These are phyloP conservation scores for Poecilus cupreus DNA, from an alignment of 2,888 invertebrate genomes.

Conservation along the genomic window DNA sequence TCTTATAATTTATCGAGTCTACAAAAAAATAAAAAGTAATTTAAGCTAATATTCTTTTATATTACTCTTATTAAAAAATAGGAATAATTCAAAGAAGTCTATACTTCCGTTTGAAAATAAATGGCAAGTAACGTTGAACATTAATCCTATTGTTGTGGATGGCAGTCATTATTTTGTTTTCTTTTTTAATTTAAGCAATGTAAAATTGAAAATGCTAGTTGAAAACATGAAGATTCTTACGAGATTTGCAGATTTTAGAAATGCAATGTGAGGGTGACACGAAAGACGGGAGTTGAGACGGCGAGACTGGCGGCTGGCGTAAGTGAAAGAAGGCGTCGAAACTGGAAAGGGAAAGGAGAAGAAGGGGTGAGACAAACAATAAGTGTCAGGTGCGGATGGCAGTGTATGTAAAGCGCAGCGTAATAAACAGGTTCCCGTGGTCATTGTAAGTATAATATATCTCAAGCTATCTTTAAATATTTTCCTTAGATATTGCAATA, in stretches of 20 bases:
- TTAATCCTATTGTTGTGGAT: too few species aligned
- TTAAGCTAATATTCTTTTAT: too few species aligned
- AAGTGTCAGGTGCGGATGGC: constrained; percentile 34
- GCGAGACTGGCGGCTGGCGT: neutral
- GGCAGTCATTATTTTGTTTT: too few species aligned
- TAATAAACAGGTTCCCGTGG: constrained; percentile 49
- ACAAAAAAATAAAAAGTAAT: too few species aligned
- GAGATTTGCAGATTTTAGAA: constrained; percentile 26
- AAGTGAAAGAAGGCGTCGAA: constrained; percentile 18
- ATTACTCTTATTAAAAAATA: too few species aligned
- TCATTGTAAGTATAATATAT: constrained; percentile 56
- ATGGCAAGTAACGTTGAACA: too few species aligned
- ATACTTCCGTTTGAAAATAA: too few species aligned
- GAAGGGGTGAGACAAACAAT: constrained; percentile 34
- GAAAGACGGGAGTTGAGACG: neutral
- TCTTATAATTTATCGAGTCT: too few species aligned
- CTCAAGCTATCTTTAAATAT: constrained; percentile 47
- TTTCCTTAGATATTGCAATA: constrained; percentile 58
- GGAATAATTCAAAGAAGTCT: too few species aligned
- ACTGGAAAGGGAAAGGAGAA: constrained; percentile 12
- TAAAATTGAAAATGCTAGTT: constrained; percentile 2
- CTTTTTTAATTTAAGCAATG: neutral
- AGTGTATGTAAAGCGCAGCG: constrained; percentile 42
- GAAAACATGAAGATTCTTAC: constrained; percentile 14
- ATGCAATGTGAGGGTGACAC: constrained; percentile 31